Base-by-base conservation (phyloP, 2,888 invertebrate genomes). In the Netelia virgata region DNA sequence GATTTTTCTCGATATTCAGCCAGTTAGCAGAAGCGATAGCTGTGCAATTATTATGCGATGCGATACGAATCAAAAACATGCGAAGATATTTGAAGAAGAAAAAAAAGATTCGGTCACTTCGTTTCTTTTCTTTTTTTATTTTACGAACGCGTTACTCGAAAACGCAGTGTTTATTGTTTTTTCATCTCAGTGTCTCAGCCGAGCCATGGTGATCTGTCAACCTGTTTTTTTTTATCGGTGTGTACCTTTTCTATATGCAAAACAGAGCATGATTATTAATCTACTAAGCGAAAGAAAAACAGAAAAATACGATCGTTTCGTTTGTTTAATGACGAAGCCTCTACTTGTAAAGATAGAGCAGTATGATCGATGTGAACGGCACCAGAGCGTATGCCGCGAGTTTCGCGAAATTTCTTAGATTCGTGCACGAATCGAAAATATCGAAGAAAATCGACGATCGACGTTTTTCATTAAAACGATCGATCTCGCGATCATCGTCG, bases 281-380 rank as follows among this genome's bases (percentile, higher is more conserved):
- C 59, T 53, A 69, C 68, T 41, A 47, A 50, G 36, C 6, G 47
- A 75, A 36, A 47, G 10, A 43, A 47, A 20, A 28, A 28, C 28
- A 28, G 28, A n/a, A 59, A 41, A 41, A 20, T 78, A 18, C 68
- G 18, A 47, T 73, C 8, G 41, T 69, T 77, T 80, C 68, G 28
- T 28, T 57, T 43, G 66, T 55, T 64, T 5, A 63, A 55, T 57
- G 47, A 68, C 18, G 9, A 18, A 57, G 57, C n/a, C 41, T 72
- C 47, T 90, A 91, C 59, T 90, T 92, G 86, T 91, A 92, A 84
- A 90, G 83, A 76, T 91, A 91, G n/a, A 92, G 76, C 20, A 92
- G 83, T 28, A 92, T 83, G 41, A 91, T 88, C 18, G 93, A 92
- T 43, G 91, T 88, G 78, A 92, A 90, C 3, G 93, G 92, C 2